Evolutionary conservation across 1,140 invertebrate species (phyloP).

Genomic region (Diachasmimorpha longicaudata): DNA sequence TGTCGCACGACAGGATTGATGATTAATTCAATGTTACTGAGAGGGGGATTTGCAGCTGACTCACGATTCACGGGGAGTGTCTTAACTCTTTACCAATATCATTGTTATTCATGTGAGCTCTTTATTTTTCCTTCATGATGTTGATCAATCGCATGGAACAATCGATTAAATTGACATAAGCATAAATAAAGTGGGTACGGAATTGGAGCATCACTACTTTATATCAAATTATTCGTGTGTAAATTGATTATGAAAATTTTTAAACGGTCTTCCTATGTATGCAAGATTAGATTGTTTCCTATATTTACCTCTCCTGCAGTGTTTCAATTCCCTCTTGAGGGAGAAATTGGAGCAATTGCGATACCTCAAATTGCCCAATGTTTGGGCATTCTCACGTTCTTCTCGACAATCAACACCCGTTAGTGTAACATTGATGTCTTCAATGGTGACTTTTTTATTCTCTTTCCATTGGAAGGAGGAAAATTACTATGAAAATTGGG

Average conservation of each 20-base stretch:
- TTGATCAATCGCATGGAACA: background rate
- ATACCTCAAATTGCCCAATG: background rate
- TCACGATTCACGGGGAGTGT: conserved; percentile 25
- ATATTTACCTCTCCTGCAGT: conserved; percentile 25
- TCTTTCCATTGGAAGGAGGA: background rate
- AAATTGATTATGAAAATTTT: background rate
- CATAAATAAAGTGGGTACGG: background rate
- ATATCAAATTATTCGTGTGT: background rate
- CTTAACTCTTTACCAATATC: conserved; percentile 16
- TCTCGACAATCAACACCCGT: background rate
- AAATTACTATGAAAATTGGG: background rate
- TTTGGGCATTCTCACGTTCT: background rate
- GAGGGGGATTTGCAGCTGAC: conserved; percentile 8
- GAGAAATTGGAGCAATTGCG: conserved; percentile 9
- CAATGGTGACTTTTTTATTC: background rate
- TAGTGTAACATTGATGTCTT: background rate
- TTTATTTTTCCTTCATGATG: background rate
- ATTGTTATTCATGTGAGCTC: background rate
- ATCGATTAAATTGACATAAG: background rate
- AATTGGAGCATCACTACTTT: background rate
- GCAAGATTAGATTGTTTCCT: background rate
- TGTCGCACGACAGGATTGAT: background rate
- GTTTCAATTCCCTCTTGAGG: conserved; percentile 11
- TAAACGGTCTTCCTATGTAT: background rate
- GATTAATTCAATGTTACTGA: background rate